Evolutionary conservation across 2,113 vertebrate genomes (phyloP).

Genomic region (Hyperoodon ampullatus): DNA sequence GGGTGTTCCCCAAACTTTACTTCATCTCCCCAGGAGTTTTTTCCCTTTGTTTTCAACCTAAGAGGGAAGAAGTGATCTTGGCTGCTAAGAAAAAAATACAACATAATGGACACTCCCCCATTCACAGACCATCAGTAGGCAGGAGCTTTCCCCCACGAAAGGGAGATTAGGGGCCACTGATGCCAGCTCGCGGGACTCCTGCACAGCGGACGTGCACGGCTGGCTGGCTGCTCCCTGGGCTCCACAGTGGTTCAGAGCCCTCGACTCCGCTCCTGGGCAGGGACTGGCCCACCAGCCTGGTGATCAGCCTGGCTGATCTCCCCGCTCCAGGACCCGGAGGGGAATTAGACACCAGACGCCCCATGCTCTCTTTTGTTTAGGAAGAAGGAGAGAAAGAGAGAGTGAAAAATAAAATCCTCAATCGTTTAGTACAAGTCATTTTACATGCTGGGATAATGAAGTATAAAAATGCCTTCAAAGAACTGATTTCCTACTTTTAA

Average conservation of each 20-base stretch:
- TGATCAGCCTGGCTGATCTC: conserved; percentile 81
- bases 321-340: conserved; percentile 83
- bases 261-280: conserved; percentile 63
- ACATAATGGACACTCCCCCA: neutral
- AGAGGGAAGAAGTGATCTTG: neutral
- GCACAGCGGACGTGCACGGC: neutral
- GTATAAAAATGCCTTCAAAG: conserved; percentile 99
- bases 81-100: conserved; percentile 16
- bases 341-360: conserved; percentile 85
- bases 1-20: neutral
- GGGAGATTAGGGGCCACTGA: neutral
- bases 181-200: neutral
- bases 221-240: conserved; percentile 50
- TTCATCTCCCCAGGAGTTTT: neutral
- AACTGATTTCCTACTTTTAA: conserved; percentile 95
- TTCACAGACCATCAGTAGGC: conserved; percentile 40
- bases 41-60: conserved; percentile 17
- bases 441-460: conserved; percentile 99
- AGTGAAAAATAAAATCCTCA: conserved; percentile 92
- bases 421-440: conserved; percentile 98
- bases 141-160: neutral
- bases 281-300: conserved; percentile 83
- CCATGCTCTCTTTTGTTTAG: conserved; percentile 89
- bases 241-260: conserved; percentile 69
- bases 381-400: conserved; percentile 85